Evolutionary conservation across 2,113 vertebrate species (phyloP).

Genomic region (Trochalopteron elliotii): DNA sequence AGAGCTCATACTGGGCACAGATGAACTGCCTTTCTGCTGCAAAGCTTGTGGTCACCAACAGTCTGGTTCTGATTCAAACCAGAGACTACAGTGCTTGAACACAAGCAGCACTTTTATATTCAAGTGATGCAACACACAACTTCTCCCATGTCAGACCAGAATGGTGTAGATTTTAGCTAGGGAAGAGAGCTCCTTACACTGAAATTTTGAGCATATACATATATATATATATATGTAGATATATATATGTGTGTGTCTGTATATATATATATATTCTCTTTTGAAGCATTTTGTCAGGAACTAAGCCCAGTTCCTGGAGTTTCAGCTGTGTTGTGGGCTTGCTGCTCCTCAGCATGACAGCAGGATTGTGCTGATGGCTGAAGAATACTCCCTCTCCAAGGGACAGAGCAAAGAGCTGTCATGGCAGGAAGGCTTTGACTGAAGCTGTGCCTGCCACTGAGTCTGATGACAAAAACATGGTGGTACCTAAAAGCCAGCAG

Average conservation of each 20-base stretch:
- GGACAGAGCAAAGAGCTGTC: neutral
- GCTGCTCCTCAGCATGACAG: neutral
- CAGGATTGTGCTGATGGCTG: neutral
- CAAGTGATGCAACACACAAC: neutral
- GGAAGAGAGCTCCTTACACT: neutral
- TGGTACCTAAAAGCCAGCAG: neutral
- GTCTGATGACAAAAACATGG: constrained; percentile 24
- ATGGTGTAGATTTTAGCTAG: neutral
- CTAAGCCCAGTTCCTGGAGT: neutral
- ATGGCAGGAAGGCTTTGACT: neutral
- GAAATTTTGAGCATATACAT: neutral
- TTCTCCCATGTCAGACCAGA: neutral
- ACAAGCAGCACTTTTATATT: neutral
- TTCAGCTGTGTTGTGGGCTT: neutral
- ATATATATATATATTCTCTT: neutral
- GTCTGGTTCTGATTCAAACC: neutral
- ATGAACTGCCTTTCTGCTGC: neutral
- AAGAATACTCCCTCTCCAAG: neutral
- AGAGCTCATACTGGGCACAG: neutral
- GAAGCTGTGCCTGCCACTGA: neutral
- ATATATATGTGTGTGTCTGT: too few relatives aligned
- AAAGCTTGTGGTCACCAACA: neutral
- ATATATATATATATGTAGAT: too few relatives aligned
- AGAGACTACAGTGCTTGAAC: neutral
- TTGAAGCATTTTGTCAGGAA: neutral